phyloP scores from a whole-genome alignment of 2,113 vertebrate species.

The Acinonyx jubatus region DNA sequence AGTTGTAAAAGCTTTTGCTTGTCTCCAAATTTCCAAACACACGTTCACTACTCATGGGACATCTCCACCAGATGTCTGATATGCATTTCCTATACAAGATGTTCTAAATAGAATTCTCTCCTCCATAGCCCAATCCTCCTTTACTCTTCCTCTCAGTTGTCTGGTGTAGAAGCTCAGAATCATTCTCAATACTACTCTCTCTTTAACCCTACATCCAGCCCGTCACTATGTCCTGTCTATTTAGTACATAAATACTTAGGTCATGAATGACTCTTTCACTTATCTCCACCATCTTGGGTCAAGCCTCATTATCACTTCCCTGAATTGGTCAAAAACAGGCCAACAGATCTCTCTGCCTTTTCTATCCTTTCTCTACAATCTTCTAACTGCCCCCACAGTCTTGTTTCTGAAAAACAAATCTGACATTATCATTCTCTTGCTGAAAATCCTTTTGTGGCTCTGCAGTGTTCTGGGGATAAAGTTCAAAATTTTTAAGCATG shows the following conservation, averaged over 20 bases:
- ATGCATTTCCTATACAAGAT: not conserved
- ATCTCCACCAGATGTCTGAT: not conserved
- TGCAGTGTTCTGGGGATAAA: not conserved
- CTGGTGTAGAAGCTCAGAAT: not conserved
- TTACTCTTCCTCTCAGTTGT: not conserved
- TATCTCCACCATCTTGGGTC: not conserved
- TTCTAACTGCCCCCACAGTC: not conserved
- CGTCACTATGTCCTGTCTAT: not conserved
- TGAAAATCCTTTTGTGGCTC: not conserved
- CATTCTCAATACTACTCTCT: not conserved
- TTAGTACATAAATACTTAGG: not conserved
- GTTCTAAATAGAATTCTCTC: not conserved
- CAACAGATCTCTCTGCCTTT: not conserved
- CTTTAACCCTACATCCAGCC: not conserved
- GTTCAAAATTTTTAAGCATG: not conserved
- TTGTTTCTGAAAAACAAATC: constrained; percentile 16
- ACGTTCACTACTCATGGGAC: not conserved
- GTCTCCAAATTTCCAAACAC: not conserved
- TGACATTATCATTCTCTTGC: not conserved
- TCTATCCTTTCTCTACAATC: not conserved
- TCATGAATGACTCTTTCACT: not conserved
- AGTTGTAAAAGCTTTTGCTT: not conserved
- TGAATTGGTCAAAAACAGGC: not conserved
- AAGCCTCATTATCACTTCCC: not conserved
- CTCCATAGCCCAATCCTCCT: not conserved